These are phyloP conservation scores for Sinohyriopsis cumingii DNA, from an alignment of 2,888 invertebrate genomes.

Conservation along the genomic window DNA sequence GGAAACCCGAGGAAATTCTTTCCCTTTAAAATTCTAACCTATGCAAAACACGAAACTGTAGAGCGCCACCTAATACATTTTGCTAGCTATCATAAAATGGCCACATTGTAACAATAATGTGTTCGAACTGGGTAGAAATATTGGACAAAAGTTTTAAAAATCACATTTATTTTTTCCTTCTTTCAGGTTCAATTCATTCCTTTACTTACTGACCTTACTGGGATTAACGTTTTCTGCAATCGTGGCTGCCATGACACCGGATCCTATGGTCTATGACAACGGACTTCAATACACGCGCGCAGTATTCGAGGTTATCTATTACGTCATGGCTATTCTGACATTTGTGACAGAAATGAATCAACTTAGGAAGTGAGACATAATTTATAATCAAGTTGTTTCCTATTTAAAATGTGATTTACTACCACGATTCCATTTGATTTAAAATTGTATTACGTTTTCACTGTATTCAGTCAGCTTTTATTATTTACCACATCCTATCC, in stretches of 20 bases:
- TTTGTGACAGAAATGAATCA: constrained; percentile 56
- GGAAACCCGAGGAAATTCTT: no score
- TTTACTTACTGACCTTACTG: constrained; percentile 51
- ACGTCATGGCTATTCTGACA: constrained; percentile 38
- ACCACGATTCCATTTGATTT: not conserved
- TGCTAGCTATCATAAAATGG: no score
- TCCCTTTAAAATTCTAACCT: no score
- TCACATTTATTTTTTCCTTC: not conserved
- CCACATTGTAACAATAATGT: no score
- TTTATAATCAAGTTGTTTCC: not conserved
- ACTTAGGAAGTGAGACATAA: constrained; percentile 50
- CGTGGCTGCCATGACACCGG: constrained; percentile 39
- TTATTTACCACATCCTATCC: no score
- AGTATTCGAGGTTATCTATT: constrained; percentile 49
- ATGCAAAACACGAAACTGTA: no score
- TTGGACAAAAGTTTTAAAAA: no score
- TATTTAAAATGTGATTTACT: not conserved
- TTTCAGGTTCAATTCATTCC: constrained; percentile 47
- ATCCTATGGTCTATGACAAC: constrained; percentile 48
- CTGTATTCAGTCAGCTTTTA: no score
- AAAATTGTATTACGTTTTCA: not conserved
- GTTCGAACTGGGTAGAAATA: no score
- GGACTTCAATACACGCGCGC: constrained; percentile 53
- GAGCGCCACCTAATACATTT: no score
- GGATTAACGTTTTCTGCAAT: constrained; percentile 53